Base-by-base conservation (phyloP, 2,797 vertebrate genomes). In the Tenualosa ilisha region DNA sequence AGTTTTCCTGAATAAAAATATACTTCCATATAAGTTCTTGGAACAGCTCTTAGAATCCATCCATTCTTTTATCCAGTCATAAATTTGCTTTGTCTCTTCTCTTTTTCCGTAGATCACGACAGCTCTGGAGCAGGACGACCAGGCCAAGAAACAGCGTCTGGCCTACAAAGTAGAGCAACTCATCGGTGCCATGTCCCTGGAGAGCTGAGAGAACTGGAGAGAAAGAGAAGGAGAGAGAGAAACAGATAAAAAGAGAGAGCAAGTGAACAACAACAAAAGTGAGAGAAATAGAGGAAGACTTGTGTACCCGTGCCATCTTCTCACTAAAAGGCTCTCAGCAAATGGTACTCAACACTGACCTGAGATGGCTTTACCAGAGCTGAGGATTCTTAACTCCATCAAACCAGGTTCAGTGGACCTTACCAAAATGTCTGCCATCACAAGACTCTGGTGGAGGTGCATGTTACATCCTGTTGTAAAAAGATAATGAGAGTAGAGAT, bases 131-230 rank as follows among this genome's bases (percentile, higher is more conserved):
- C 97, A 97, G 89, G 98, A 99, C 0, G 98, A 99, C 15, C 98
- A 98, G 91, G 98, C 98, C 0, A 96, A 96, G 89, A 96, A 98
- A 91, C 98, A 99, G 93, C 95, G 96, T 50, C 92, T 99, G 93
- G 96, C 97, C 0, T 98, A 97, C 94, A 99, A 99, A 93, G 97
- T 99, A 91, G 97, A 99, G 89, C 97, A 99, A 89, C 97, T 99
- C 84, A 98, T 99, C 75, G 92, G 93, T 15, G 97, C 97, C 92
- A 99, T 99, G 98, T 98, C 97, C 86, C 91, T 97, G 0, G 98
- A 99, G 94, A 99, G 98, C 96, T 99, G 98, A 99, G 94, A 92
- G 88, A 5, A 63, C 88, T 84, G 81, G 83, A 24, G 63, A 65
- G 24, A n/a, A 65, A 65, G 0, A 1, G 31, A 13, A 7, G 37